A percentile compares a stretch with the other conserved stretches of the same genome.
Evolutionary conservation across 2,797 vertebrate species (phyloP).

Genomic region (Pyrocephalus nanus): DNA sequence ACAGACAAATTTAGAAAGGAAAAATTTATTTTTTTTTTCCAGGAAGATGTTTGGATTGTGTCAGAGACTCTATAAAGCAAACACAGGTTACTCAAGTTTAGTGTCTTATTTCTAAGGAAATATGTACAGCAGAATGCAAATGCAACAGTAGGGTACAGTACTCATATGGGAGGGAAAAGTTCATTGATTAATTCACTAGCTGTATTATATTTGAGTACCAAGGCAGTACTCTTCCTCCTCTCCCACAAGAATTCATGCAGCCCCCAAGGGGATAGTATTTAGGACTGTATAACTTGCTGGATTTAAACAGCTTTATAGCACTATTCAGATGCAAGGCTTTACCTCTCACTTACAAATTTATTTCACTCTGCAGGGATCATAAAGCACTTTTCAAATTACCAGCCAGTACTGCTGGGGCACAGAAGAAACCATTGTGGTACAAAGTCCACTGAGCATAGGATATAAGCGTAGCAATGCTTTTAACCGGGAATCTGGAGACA

Average conservation of each 20-base stretch:
- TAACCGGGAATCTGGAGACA: not conserved
- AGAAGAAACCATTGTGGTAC: conserved; percentile 2
- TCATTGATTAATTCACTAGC: not conserved
- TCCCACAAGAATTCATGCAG: conserved; percentile 35
- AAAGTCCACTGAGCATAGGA: not conserved
- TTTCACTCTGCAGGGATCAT: conserved; percentile 53
- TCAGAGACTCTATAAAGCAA: not conserved
- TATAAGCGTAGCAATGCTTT: not conserved
- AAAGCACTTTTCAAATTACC: conserved; percentile 53
- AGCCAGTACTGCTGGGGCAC: not conserved
- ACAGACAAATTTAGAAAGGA: not conserved
- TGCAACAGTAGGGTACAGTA: not conserved
- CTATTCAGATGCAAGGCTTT: conserved; percentile 41
- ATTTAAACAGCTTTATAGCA: conserved; percentile 51
- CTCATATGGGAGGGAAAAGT: not conserved
- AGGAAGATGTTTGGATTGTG: not conserved
- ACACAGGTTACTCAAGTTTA: not conserved
- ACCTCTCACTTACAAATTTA: conserved; percentile 42
- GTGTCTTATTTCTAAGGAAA: not conserved
- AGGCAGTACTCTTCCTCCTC: not conserved
- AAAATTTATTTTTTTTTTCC: not conserved
- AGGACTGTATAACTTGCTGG: not conserved
- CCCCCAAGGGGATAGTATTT: conserved; percentile 15
- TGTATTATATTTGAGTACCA: not conserved
- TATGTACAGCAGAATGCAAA: not conserved